Evolutionary conservation across 2,888 invertebrate genomes (phyloP).

Genomic region (Dryobota labecula): DNA sequence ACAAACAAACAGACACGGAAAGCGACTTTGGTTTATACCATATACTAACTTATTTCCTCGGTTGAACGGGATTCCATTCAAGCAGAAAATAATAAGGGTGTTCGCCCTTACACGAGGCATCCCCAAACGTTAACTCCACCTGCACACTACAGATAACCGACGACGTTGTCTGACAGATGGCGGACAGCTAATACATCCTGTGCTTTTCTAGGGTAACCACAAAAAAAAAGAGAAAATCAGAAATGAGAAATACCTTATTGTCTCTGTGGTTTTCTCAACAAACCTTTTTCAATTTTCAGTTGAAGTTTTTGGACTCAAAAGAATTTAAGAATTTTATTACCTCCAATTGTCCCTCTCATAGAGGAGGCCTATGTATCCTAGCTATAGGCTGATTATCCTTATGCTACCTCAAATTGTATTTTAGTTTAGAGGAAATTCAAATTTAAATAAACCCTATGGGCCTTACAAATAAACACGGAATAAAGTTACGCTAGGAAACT

Average conservation of each 20-base stretch:
- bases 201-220: background rate
- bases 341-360: background rate
- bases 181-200: background rate
- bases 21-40: no score
- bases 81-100: constrained; percentile 43
- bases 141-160: constrained; percentile 37
- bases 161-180: constrained; percentile 10
- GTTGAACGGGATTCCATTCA: constrained; percentile 26
- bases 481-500: no score
- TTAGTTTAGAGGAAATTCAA: background rate
- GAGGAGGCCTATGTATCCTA: no score
- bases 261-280: background rate
- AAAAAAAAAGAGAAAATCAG: background rate
- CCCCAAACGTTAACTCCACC: constrained; percentile 31
- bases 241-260: background rate
- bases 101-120: constrained; percentile 15
- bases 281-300: background rate
- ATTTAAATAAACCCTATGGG: background rate
- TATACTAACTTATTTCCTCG: constrained; percentile 8
- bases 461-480: no score
- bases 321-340: background rate
- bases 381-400: no score
- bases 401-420: background rate
- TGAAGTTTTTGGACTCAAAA: background rate
- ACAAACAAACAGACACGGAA: no score